Base-by-base conservation (phyloP, 2,888 invertebrate species). In the Synergus laeviventris region DNA sequence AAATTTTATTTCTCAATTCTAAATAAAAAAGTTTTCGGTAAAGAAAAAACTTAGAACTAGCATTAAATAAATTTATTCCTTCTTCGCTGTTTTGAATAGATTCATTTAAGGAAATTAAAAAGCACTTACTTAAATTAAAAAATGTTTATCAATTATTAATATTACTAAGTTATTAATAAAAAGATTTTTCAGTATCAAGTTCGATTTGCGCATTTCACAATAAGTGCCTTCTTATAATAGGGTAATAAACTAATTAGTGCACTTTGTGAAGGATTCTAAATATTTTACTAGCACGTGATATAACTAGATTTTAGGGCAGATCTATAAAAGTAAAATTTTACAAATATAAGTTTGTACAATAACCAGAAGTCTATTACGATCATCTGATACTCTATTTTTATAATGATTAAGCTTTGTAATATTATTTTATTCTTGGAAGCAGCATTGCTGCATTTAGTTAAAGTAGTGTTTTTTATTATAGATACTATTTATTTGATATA, bases 341-440 rank as follows among this genome's bases (percentile, higher is more conserved):
- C 16, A 45, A 45, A n/a, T 54, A 5, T 36, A 36, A n/a, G 18
- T 70, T 70, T 70, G 31, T 70, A 70, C 70, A 36, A 31, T 45
- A 49, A 70, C 31, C 49, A 36, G 54, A 24, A 59, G 21, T 59
- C 21, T 16, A 70, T 49, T 24, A 70, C 4, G 11, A 70, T 70
- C 66, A n/a, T n/a, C 42, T 66, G 16, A 66, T 66, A 24, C 49
- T 45, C 49, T 70, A 70, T 70, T 70, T 70, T 54, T 70, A n/a
- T 49, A 70, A 70, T 21, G 31, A 31, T 70, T 49, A 31, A n/a
- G 31, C 45, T 45, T 21, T 45, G 14, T 24, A 39, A 64, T 24
- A 42, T 66, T 66, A 9, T 42, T 66, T 16, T 12, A 54, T 5
- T 31, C 8, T 54, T 45, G 54, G 5, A 31, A n/a, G 70, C 49